phyloP scores from a whole-genome alignment of 2,797 vertebrate species.

The Pseudochromis fuscus region DNA sequence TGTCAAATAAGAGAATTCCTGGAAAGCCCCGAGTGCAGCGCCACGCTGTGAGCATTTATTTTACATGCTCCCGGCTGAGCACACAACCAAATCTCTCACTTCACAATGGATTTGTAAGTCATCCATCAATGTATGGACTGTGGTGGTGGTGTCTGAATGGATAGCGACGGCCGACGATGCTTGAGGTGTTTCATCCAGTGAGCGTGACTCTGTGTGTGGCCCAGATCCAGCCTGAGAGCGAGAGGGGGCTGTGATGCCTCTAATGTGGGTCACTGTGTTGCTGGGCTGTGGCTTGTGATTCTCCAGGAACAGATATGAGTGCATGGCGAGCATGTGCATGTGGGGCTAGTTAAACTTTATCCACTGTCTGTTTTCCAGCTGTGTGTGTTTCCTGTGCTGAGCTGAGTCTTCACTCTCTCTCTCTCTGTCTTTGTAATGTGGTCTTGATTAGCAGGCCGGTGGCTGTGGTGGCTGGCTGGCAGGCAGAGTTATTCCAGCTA shows the following conservation, averaged over 20 bases:
- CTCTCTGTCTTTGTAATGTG: constrained; percentile 44
- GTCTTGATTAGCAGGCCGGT: constrained; percentile 63
- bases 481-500: constrained; percentile 59
- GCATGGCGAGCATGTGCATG: constrained; percentile 21
- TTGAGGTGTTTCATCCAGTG: constrained; percentile 48
- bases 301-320: constrained; percentile 31
- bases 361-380: constrained; percentile 60
- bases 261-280: constrained; percentile 65
- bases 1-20: constrained; percentile 63
- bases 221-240: constrained; percentile 42
- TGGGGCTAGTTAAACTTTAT: constrained; percentile 37
- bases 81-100: constrained; percentile 61
- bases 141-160: constrained; percentile 31
- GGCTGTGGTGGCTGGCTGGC: constrained; percentile 51
- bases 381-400: constrained; percentile 57
- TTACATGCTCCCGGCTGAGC: constrained; percentile 54
- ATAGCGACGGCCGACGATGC: constrained; percentile 19
- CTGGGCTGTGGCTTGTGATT: constrained; percentile 34
- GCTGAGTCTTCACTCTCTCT: constrained; percentile 30
- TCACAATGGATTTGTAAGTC: constrained; percentile 60
- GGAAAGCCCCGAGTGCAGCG: constrained; percentile 47
- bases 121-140: constrained; percentile 59
- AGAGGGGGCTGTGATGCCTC: constrained; percentile 6
- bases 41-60: constrained; percentile 43
- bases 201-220: constrained; percentile 49